Percentiles rank a stretch among this genome's conserved stretches.
Evolutionary conservation across 2,113 vertebrate species (phyloP).

Genomic region (Anthoscopus minutus): DNA sequence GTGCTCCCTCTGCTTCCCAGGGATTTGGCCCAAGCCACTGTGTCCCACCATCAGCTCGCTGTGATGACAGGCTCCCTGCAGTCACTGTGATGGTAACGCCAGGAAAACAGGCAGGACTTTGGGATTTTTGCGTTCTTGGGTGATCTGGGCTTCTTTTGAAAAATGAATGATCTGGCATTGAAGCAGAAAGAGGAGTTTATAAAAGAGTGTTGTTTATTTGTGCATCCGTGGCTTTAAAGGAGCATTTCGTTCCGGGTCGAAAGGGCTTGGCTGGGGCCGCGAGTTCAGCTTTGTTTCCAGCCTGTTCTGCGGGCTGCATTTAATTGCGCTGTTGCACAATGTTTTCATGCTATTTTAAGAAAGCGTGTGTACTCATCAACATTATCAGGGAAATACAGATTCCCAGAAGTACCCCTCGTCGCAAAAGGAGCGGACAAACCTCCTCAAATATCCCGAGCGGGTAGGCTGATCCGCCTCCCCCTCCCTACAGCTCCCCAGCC

Average conservation of each 20-base stretch:
- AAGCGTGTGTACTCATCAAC: background rate
- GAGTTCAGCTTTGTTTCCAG: background rate
- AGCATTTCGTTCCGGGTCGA: background rate
- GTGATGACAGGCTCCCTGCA: fast-evolving
- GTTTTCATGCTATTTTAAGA: slow-evolving; percentile 12
- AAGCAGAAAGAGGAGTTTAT: background rate
- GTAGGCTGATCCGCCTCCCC: background rate
- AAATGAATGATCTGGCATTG: background rate
- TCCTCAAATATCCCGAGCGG: background rate
- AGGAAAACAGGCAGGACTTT: background rate
- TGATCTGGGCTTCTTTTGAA: background rate
- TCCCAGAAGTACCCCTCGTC: background rate
- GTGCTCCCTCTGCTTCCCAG: background rate
- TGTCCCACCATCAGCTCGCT: background rate
- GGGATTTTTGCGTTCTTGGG: background rate
- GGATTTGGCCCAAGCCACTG: background rate
- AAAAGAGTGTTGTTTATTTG: background rate
- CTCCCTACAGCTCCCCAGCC: fast-evolving
- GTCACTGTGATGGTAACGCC: fast-evolving
- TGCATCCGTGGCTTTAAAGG: background rate
- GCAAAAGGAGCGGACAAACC: background rate
- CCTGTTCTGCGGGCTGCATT: background rate
- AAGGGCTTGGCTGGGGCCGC: background rate
- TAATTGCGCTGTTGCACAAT: background rate
- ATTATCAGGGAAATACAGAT: background rate